Evolutionary conservation across 2,888 invertebrate genomes (phyloP).

Genomic region (Thymelicus acteon): DNA sequence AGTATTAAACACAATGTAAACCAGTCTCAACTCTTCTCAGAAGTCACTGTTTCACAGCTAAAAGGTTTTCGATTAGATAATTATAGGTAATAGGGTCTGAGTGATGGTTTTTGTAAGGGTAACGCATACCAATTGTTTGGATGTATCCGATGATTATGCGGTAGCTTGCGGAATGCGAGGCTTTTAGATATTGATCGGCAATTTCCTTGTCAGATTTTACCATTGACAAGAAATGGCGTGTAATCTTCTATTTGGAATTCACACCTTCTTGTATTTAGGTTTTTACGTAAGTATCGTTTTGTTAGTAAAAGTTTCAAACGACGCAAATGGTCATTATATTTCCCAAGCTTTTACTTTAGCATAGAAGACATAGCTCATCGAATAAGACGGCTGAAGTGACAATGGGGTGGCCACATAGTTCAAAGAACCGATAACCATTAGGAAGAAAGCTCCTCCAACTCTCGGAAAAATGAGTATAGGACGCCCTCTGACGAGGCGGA

Average conservation of each 20-base stretch:
- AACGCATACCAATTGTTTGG: conserved; percentile 54
- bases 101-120: conserved; percentile 63
- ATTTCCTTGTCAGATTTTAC: conserved; percentile 65
- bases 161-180: conserved; percentile 60
- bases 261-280: conserved; percentile 36
- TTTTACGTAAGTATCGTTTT: background rate
- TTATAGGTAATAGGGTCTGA: conserved; percentile 70
- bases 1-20: conserved; percentile 12
- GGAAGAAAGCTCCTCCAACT: no score
- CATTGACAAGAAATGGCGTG: conserved; percentile 28
- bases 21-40: conserved; percentile 63
- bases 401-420: no score
- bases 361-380: no score
- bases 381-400: no score
- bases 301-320: no score
- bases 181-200: conserved; percentile 55
- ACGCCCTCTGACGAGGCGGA: no score
- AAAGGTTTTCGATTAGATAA: conserved; percentile 84
- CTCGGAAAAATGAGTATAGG: no score
- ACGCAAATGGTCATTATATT: no score
- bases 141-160: conserved; percentile 71
- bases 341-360: no score
- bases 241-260: conserved; percentile 30
- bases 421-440: no score
- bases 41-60: conserved; percentile 75